Evolutionary conservation across 2,113 vertebrate species (phyloP), one percentile per base, ranked within the genome.

Genomic region (Campylomormyrus tamandua): DNA sequence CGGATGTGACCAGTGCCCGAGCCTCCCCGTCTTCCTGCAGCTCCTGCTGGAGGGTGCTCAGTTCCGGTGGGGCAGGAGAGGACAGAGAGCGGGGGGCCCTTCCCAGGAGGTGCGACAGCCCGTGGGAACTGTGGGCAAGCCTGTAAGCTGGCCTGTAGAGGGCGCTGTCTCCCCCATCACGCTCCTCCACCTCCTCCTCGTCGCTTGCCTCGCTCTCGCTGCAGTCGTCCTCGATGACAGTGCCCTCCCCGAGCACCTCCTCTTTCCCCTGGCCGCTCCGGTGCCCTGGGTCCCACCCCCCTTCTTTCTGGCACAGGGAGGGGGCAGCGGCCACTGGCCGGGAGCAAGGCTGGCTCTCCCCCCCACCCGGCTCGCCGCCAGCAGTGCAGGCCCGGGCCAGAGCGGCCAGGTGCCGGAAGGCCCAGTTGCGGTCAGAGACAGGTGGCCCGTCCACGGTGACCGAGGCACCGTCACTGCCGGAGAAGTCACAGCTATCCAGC

Each of bases 401-500:
- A 8, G 93, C 92, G 0, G 96, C 95, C 46, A 98, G 94, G 90
- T 98, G 96, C 90, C 97, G 97, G 92, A 96, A 98, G 89, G 98
- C 97, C 97, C 98, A 98, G 94, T 97, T 99, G 89, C 94, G 95
- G 83, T 98, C 97, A 2, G 96, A 96, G n/a, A 96, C 96, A 0
- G 96, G 97, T 31, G 96, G 96, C 42, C 97, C 97, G 92, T 98
- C 97, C 9, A 98, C 94, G 0, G 97, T 98, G 85, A 99, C 96
- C 0, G 97, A 98, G n/a, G 97, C 96, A 0, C 96, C 96, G 92
- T 98, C 97, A 0, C 97, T 98, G 88, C 97, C 96, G 0, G 95
- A 95, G 91, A 99, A 98, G 90, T 99, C 98, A 48, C 97, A 98
- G 94, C 96, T 98, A 94, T 98, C 97, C 93, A 98, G 92, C 46